Conservation (phyloP, 2,113 vertebrate species). For the Melanostigma gelatinosum region DNA sequence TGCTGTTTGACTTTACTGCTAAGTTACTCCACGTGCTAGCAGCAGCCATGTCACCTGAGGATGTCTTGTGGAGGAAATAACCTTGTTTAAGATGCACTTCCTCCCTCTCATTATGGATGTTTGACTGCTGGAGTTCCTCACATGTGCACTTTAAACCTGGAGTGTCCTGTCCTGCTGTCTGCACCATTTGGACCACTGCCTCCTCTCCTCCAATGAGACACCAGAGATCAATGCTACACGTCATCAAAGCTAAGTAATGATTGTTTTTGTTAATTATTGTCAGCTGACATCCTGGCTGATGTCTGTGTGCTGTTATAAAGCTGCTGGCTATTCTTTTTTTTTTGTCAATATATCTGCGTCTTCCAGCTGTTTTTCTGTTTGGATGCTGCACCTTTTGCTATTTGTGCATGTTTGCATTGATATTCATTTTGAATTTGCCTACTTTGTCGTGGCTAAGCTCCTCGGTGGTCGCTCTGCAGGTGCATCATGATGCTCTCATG, state of each 20-base stretch:
- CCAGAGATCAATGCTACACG: neutral
- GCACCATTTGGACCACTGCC: neutral
- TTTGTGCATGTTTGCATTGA: slow-evolving; percentile 40
- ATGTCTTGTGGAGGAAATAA: too few relatives aligned
- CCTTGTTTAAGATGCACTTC: too few relatives aligned
- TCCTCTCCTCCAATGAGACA: neutral
- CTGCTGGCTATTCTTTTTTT: neutral
- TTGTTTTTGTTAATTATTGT: neutral
- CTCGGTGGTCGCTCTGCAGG: slow-evolving; percentile 44
- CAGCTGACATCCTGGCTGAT: neutral
- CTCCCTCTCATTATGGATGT: neutral
- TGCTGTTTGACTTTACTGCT: neutral
- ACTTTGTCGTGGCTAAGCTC: slow-evolving; percentile 19
- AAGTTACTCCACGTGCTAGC: neutral
- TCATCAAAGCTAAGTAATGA: neutral
- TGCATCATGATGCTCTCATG: slow-evolving; percentile 27
- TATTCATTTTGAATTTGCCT: slow-evolving; percentile 32
- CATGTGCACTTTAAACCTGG: too few relatives aligned
- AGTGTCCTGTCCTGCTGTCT: neutral
- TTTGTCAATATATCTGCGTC: slow-evolving; percentile 10
- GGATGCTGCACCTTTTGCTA: slow-evolving; percentile 26
- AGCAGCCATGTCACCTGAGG: neutral
- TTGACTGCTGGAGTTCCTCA: neutral
- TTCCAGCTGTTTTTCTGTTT: slow-evolving; percentile 20
- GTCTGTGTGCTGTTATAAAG: neutral